Conservation (phyloP, 1,140 invertebrate species). For the Delia radicum region DNA sequence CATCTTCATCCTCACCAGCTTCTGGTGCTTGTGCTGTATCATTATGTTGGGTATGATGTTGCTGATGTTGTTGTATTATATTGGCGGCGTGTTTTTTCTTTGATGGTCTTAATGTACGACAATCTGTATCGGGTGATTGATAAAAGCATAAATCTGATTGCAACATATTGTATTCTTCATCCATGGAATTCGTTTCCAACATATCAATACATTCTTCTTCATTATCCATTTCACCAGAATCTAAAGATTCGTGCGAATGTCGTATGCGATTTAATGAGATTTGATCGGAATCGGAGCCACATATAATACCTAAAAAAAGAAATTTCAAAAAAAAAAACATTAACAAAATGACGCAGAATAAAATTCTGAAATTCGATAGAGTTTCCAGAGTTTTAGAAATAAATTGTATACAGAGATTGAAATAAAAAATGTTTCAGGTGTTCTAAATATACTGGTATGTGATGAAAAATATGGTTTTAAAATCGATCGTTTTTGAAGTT, state of each 20-base stretch:
- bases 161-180: slow-evolving; percentile 50
- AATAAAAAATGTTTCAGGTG: too few relatives aligned
- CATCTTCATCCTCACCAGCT: not conserved
- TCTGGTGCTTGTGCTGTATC: slow-evolving; percentile 3
- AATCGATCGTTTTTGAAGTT: too few relatives aligned
- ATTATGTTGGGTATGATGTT: not conserved
- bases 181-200: slow-evolving; percentile 53
- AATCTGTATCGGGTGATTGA: slow-evolving; percentile 40
- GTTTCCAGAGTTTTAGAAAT: too few relatives aligned
- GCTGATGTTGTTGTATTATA: slow-evolving; percentile 25
- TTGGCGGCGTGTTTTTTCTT: slow-evolving; percentile 39
- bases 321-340: too few relatives aligned
- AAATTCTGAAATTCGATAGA: too few relatives aligned
- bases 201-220: slow-evolving; percentile 59
- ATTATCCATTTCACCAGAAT: slow-evolving; percentile 66
- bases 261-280: slow-evolving; percentile 55
- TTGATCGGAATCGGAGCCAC: slow-evolving; percentile 66
- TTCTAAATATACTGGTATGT: too few relatives aligned
- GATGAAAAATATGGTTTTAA: too few relatives aligned
- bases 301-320: slow-evolving; percentile 70
- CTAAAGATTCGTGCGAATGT: slow-evolving; percentile 68
- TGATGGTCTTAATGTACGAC: slow-evolving; percentile 43
- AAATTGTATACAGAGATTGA: too few relatives aligned
- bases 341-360: too few relatives aligned
- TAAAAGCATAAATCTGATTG: slow-evolving; percentile 49